Base-by-base conservation (phyloP, 2,113 vertebrate species). In the Micronycteris hirsuta region DNA sequence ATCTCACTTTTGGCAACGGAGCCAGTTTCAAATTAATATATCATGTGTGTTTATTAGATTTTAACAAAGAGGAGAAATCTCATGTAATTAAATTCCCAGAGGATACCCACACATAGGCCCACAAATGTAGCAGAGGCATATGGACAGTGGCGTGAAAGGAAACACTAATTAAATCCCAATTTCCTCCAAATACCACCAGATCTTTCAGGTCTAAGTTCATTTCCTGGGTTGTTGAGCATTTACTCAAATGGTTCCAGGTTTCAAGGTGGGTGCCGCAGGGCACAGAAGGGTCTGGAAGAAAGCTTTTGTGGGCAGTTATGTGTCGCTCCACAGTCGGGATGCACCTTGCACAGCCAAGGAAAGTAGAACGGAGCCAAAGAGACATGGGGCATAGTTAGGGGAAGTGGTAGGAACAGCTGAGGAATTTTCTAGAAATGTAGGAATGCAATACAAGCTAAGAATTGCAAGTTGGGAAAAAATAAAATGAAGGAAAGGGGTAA, bases 61-160 rank as follows among this genome's bases (percentile, higher is more conserved):
- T 98, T 97, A 97, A 95, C 0, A 0, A 96, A 96, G 80, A 96
- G 2, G 26, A 97, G 81, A 97, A 97, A 97, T 94, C 97, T 97
- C 92, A 97, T 61, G 74, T 95, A 98, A 98, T 98, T 83, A 98
- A 89, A 90, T 94, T 97, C 98, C 97, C 47, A 22, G 97, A 98
- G 97, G 97, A 76, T 98, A 98, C 91, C 97, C 96, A 96, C 96
- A 96, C 0, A n/a, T n/a, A 2, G 94, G 77, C 86, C 80, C 47
- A 5, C 17, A 93, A 96, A 54, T 89, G 76, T 90, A 97, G 97
- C 22, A 96, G 80, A 97, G 98, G 96, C 95, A 93, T 97, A 97
- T 56, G 97, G 98, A 97, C 94, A 96, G 63, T 84, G 97, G 91
- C 94, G 97, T 94, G 78, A 95, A 98, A 97, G 83, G 76, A 97